Conservation (phyloP, 1,140 invertebrate species). For the Limonius californicus region DNA sequence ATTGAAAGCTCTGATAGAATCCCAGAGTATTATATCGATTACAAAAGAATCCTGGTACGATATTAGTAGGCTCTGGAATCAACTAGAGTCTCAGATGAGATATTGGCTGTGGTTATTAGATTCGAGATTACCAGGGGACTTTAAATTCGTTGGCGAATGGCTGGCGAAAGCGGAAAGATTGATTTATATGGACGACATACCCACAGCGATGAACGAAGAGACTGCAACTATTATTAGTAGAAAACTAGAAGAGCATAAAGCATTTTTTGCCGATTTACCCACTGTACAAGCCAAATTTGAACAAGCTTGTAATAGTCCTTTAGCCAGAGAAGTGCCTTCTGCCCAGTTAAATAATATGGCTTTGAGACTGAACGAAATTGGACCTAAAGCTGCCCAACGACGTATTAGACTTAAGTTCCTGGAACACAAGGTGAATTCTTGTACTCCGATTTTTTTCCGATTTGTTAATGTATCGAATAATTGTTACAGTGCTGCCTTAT, state of each 20-base stretch:
- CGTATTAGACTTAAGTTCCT: conserved; percentile 81
- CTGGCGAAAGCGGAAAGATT: conserved; percentile 80
- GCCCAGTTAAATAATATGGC: conserved; percentile 80
- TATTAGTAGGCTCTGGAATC: conserved; percentile 71
- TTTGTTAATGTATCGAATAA: neutral
- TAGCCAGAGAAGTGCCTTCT: conserved; percentile 62
- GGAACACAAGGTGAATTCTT: conserved; percentile 68
- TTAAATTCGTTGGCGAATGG: conserved; percentile 83
- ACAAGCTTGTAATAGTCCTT: conserved; percentile 57
- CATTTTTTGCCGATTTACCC: conserved; percentile 81
- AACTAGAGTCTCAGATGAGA: conserved; percentile 70
- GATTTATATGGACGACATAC: conserved; percentile 77
- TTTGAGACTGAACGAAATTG: conserved; percentile 67
- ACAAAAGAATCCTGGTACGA: conserved; percentile 76
- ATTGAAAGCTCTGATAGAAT: conserved; percentile 70
- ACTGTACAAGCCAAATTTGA: conserved; percentile 73
- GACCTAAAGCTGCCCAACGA: conserved; percentile 67
- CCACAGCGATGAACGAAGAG: conserved; percentile 77
- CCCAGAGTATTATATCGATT: conserved; percentile 72
- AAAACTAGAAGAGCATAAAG: conserved; percentile 85
- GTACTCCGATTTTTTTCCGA: neutral
- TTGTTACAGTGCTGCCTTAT: conserved; percentile 74
- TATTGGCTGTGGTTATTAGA: conserved; percentile 85
- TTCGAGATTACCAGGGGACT: conserved; percentile 74
- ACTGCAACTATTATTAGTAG: conserved; percentile 80